Evolutionary conservation across 2,888 invertebrate genomes (phyloP).

Genomic region (Pyrrhia umbra): DNA sequence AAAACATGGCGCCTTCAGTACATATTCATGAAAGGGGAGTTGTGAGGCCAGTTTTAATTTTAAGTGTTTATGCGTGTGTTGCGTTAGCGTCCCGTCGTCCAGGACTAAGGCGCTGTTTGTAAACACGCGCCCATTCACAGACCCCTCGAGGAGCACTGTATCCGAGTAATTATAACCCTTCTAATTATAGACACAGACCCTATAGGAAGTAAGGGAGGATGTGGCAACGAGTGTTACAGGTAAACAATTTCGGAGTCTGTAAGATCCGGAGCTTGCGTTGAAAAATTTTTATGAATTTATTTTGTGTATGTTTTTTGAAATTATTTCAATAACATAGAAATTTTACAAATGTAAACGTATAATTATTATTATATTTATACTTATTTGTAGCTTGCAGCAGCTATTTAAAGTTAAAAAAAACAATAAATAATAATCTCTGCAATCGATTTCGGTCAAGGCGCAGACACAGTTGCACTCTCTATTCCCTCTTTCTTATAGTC

Average conservation of each 20-base stretch:
- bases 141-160: conserved; percentile 57
- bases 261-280: conserved; percentile 16
- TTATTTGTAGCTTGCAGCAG: no score
- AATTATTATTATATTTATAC: no score
- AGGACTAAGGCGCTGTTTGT: conserved; percentile 84
- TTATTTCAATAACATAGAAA: background rate
- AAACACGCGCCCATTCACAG: conserved; percentile 83
- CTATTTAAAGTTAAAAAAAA: no score
- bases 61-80: conserved; percentile 73
- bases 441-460: no score
- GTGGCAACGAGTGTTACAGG: conserved; percentile 46
- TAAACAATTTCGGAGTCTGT: conserved; percentile 37
- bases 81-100: conserved; percentile 66
- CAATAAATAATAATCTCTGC: no score
- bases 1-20: conserved; percentile 40
- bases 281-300: background rate
- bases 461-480: no score
- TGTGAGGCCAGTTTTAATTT: conserved; percentile 77
- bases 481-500: no score
- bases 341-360: no score
- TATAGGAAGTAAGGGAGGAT: conserved; percentile 60
- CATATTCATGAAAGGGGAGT: conserved; percentile 58
- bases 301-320: background rate
- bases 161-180: conserved; percentile 60
- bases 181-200: conserved; percentile 59